Percentiles rank a stretch among this genome's conserved stretches.
These are phyloP conservation scores for Spialia ferax DNA, from an alignment of 2,888 invertebrate species.

Conservation along the genomic window DNA sequence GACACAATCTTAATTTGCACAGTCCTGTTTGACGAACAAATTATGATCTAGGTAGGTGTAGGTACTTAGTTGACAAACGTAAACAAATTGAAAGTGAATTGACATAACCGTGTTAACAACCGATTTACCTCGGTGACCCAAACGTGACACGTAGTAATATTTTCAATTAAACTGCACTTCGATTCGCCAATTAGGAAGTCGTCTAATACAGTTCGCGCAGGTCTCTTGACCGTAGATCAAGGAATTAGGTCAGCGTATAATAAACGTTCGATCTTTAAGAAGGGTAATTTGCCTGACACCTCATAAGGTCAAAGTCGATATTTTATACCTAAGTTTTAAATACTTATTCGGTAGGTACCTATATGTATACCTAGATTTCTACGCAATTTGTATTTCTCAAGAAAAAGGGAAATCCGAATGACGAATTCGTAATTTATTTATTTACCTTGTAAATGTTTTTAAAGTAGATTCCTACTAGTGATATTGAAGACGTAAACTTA, in stretches of 20 bases:
- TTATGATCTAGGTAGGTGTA: no score
- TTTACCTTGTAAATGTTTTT: no score
- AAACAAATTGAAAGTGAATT: slow-evolving; percentile 5
- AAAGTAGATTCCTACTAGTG: no score
- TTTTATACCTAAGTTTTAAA: slow-evolving; percentile 25
- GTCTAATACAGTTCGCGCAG: slow-evolving; percentile 18
- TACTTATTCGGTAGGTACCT: not conserved
- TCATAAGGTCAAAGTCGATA: slow-evolving; percentile 58
- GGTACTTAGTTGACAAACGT: not conserved
- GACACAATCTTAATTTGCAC: no score
- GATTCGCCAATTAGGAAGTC: slow-evolving; percentile 29
- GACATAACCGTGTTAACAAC: slow-evolving; percentile 11
- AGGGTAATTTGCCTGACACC: slow-evolving; percentile 63
- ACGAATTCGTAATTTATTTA: no score
- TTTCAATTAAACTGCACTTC: slow-evolving; percentile 15
- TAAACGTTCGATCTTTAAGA: slow-evolving; percentile 70
- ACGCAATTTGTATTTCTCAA: no score
- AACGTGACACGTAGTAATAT: slow-evolving; percentile 8
- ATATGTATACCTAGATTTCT: no score
- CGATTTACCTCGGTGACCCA: not conserved
- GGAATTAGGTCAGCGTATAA: slow-evolving; percentile 74
- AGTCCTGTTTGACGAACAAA: not conserved
- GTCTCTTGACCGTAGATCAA: slow-evolving; percentile 41
- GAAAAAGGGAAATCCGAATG: no score
- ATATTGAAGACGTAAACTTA: no score